These are phyloP conservation scores for Bufotes viridis DNA, from an alignment of 2,797 vertebrate genomes.

Conservation along the genomic window DNA sequence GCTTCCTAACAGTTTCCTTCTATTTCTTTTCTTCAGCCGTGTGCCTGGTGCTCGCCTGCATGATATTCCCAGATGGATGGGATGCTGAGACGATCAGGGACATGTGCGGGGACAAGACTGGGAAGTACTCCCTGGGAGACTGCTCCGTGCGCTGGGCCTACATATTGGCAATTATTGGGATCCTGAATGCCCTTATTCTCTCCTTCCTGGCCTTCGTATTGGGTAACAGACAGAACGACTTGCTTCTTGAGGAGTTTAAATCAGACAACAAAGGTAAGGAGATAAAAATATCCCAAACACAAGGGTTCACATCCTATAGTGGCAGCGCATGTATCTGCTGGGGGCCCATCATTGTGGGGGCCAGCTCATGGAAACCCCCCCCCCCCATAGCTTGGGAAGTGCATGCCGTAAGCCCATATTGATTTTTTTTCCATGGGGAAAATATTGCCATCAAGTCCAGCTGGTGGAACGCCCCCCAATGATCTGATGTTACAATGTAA, in stretches of 20 bases:
- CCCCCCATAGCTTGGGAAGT: too few relatives aligned
- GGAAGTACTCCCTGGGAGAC: slow-evolving; percentile 91
- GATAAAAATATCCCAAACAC: not conserved
- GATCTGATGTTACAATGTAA: too few relatives aligned
- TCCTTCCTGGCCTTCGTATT: slow-evolving; percentile 96
- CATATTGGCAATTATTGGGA: slow-evolving; percentile 96
- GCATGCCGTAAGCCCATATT: too few relatives aligned
- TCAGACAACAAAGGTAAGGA: slow-evolving; percentile 89
- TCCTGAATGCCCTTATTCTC: slow-evolving; percentile 95
- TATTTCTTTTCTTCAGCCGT: slow-evolving; percentile 76
- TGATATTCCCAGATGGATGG: slow-evolving; percentile 97
- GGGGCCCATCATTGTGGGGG: too few relatives aligned
- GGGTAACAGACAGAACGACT: slow-evolving; percentile 92
- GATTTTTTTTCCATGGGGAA: too few relatives aligned
- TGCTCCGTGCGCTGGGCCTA: slow-evolving; percentile 98
- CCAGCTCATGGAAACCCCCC: too few relatives aligned
- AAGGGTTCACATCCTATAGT: not conserved
- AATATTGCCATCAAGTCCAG: too few relatives aligned
- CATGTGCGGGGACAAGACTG: slow-evolving; percentile 93
- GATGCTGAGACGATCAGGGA: slow-evolving; percentile 91
- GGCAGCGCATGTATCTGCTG: not conserved
- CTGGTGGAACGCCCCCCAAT: too few relatives aligned
- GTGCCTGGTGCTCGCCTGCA: slow-evolving; percentile 95
- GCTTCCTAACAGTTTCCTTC: not conserved
- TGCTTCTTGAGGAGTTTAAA: slow-evolving; percentile 91